These are phyloP conservation scores for Muntiacus reevesi DNA, from an alignment of 2,113 vertebrate genomes.

Conservation along the genomic window DNA sequence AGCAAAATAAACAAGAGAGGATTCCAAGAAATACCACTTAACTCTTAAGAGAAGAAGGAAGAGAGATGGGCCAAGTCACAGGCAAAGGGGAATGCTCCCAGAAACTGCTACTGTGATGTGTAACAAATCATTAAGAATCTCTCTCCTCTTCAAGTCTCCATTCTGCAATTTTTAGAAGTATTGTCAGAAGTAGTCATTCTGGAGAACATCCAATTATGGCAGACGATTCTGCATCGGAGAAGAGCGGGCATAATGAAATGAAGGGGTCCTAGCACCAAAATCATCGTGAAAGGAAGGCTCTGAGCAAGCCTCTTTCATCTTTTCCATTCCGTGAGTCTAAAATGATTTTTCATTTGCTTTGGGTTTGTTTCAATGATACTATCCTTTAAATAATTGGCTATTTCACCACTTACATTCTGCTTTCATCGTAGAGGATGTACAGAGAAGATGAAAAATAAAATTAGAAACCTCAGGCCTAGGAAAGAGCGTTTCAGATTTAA, in stretches of 20 bases:
- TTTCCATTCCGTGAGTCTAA: accelerated
- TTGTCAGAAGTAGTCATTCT: not conserved
- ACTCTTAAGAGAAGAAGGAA: accelerated
- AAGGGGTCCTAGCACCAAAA: accelerated
- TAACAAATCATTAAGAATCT: not conserved
- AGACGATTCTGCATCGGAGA: not conserved
- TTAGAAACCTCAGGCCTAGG: not conserved
- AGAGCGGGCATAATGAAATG: accelerated
- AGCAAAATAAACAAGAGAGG: not conserved
- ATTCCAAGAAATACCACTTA: accelerated
- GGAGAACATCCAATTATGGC: not conserved
- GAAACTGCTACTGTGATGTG: not conserved
- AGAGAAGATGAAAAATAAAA: not conserved
- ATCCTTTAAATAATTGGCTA: not conserved
- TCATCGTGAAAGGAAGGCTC: not conserved
- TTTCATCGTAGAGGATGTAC: not conserved
- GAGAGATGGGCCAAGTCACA: accelerated
- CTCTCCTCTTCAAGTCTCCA: not conserved
- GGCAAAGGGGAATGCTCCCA: not conserved
- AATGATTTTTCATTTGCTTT: not conserved
- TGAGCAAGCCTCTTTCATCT: not conserved
- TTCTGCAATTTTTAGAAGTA: not conserved
- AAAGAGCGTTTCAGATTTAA: conserved; percentile 3
- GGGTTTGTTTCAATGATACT: not conserved
- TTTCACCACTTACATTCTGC: not conserved